These are phyloP conservation scores for Pao palembangensis DNA, from an alignment of 2,113 vertebrate species.

Conservation along the genomic window DNA sequence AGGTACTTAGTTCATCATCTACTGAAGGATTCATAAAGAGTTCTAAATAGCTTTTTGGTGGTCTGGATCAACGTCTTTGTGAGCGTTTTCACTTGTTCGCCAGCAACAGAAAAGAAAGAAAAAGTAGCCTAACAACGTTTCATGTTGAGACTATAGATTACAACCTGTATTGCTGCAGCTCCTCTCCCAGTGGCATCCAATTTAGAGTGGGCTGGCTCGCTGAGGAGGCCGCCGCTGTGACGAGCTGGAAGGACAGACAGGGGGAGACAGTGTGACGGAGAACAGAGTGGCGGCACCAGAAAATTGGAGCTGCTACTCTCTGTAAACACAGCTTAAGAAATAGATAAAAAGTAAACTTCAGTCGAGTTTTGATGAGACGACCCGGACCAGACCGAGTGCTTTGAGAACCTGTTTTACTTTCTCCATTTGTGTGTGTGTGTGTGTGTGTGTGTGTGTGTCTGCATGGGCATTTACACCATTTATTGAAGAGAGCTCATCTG, in stretches of 20 bases:
- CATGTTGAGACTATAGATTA: slow-evolving; percentile 55
- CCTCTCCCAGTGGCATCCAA: slow-evolving; percentile 47
- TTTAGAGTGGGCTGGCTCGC: slow-evolving; percentile 39
- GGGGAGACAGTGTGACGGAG: slow-evolving; percentile 64
- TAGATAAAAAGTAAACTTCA: slow-evolving; percentile 50
- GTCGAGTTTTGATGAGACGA: slow-evolving; percentile 68
- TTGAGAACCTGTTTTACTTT: slow-evolving; percentile 43
- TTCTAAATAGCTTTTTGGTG: too few relatives aligned
- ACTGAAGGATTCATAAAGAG: not conserved
- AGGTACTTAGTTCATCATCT: too few relatives aligned
- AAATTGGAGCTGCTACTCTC: slow-evolving; percentile 54
- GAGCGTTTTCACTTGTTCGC: not conserved
- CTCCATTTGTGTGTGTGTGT: slow-evolving; percentile 13
- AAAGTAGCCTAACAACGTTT: slow-evolving; percentile 33
- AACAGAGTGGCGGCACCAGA: slow-evolving; percentile 39
- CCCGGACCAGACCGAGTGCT: slow-evolving; percentile 56
- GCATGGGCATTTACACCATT: not conserved
- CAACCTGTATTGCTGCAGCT: slow-evolving; percentile 34
- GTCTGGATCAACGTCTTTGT: too few relatives aligned
- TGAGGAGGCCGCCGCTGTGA: slow-evolving; percentile 56
- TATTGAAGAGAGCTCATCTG: too few relatives aligned
- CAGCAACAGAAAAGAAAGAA: slow-evolving; percentile 26
- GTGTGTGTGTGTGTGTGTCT: slow-evolving; percentile 19
- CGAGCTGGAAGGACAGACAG: slow-evolving; percentile 63
- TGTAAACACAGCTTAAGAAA: slow-evolving; percentile 11